These are phyloP conservation scores for Zaprionus capensis DNA, from an alignment of 1,140 invertebrate species.

Conservation along the genomic window DNA sequence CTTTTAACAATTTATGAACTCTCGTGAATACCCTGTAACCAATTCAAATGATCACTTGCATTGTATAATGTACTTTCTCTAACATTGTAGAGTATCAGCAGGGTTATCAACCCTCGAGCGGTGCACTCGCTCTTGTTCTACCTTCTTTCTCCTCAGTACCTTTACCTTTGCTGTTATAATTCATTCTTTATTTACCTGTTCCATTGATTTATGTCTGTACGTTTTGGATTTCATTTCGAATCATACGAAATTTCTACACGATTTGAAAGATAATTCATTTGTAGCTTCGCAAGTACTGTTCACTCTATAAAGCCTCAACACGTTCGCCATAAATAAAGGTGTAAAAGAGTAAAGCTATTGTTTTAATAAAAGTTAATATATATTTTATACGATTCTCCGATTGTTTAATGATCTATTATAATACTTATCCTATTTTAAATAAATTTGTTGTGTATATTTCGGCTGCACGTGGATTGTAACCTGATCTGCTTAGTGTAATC, in stretches of 20 bases:
- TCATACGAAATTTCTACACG: constrained; percentile 40
- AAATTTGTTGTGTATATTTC: too few relatives aligned
- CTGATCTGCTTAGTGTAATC: too few relatives aligned
- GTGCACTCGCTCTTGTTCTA: background rate
- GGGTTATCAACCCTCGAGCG: background rate
- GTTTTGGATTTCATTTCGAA: constrained; percentile 43
- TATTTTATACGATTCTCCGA: too few relatives aligned
- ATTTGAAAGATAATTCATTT: constrained; percentile 41
- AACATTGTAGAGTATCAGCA: background rate
- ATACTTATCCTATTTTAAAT: too few relatives aligned
- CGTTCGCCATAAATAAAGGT: too few relatives aligned
- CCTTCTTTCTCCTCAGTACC: background rate
- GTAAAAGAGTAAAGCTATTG: too few relatives aligned
- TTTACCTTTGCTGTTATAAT: constrained; percentile 15
- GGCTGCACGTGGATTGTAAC: too few relatives aligned
- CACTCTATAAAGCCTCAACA: background rate
- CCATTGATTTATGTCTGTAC: constrained; percentile 60
- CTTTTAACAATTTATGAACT: constrained; percentile 67
- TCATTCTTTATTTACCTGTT: constrained; percentile 17
- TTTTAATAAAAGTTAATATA: too few relatives aligned
- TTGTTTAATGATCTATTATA: too few relatives aligned
- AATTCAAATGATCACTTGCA: background rate
- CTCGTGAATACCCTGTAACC: constrained; percentile 21
- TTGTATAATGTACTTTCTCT: background rate
- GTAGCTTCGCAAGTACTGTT: background rate